Percentiles rank a stretch among this genome's conserved stretches.
phyloP scores from a whole-genome alignment of 2,113 vertebrate genomes.

The Corvus hawaiiensis region DNA sequence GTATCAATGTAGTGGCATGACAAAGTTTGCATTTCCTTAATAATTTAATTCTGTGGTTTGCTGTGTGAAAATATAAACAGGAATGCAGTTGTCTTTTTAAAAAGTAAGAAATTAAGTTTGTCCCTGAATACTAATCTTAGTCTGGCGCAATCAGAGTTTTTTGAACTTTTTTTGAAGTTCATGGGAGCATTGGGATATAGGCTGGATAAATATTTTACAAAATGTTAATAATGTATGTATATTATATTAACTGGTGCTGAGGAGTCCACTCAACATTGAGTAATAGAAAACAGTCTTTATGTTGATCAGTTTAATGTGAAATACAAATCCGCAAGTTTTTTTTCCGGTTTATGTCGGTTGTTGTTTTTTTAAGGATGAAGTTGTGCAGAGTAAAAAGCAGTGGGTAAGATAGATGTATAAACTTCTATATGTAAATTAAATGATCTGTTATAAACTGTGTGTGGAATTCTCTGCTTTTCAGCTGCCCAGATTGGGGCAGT shows the following conservation, averaged over 20 bases:
- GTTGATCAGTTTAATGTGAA: neutral
- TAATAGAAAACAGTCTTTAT: neutral
- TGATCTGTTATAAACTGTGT: neutral
- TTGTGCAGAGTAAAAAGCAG: neutral
- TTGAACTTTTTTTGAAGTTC: neutral
- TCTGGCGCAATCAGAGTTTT: neutral
- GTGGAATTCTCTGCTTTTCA: neutral
- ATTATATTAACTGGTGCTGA: neutral
- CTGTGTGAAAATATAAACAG: neutral
- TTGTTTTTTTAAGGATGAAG: neutral
- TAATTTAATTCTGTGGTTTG: neutral
- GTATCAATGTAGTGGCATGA: neutral
- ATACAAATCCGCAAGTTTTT: neutral
- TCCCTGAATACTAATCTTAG: neutral
- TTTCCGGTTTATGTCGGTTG: rapidly evolving
- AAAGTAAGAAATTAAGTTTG: neutral
- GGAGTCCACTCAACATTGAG: neutral
- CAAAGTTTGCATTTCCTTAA: neutral
- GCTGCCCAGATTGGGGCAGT: neutral
- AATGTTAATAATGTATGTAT: neutral
- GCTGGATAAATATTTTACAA: neutral
- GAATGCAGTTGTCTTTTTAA: neutral
- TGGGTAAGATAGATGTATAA: neutral
- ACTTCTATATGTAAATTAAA: neutral
- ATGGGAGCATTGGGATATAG: neutral